Base-by-base conservation (phyloP, 2,113 vertebrate species). In the Pao palembangensis region DNA sequence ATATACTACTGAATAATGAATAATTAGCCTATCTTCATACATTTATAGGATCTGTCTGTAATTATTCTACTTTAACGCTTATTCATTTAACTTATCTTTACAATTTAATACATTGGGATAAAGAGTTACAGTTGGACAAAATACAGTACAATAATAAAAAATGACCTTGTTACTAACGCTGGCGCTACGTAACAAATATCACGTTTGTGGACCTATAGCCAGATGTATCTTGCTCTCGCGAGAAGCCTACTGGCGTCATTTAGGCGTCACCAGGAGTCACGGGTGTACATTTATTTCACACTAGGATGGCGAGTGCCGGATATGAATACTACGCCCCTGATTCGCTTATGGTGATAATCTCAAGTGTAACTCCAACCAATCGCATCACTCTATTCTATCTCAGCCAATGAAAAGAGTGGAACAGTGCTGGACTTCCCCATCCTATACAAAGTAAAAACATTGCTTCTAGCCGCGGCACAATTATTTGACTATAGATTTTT, bases 271-370 rank as follows among this genome's bases (percentile, higher is more conserved):
- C 5, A 31, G 15, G 15, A 52, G 51, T 78, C 71, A 80, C 71
- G 69, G 75, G 71, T 16, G 8, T 69, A 23, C 76, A 65, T 83
- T 75, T 77, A 67, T 78, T 48, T n/a, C 18, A 8, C n/a, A n/a
- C 8, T 48, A 48, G 46, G 46, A 48, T 48, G 15, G 46, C 46
- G 46, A n/a, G 17, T 16, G n/a, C 17, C 5, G 16, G 6, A 0
- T 17, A 1, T 16, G 46, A 14, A 14, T 16, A 3, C 15, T 47
- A 14, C 0, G 46, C n/a, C 17, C 4, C n/a, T 48, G 46, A 48
- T 48, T 48, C 15, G 46, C n/a, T 18, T 8, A 18, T 3, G 2
- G 46, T 48, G 3, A 48, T n/a, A n/a, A 8, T 3, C 42, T 43
- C 42, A 11, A 31, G 11, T 43, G 42, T 8, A 18, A 18, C 17